phyloP scores from a whole-genome alignment of 2,797 vertebrate species.

The Micropoecilia bifurca region DNA sequence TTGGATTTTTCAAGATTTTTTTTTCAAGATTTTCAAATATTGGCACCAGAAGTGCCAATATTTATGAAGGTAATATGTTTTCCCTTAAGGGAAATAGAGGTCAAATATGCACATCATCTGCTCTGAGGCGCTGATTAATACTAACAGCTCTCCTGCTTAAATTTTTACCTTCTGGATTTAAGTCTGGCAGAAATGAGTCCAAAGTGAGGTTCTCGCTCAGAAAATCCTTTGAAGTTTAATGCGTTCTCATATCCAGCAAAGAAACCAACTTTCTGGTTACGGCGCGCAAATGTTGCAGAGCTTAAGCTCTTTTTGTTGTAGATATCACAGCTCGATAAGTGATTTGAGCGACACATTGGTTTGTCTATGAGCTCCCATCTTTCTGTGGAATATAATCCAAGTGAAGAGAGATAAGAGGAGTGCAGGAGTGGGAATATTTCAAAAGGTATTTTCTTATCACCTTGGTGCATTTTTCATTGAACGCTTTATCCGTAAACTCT shows the following conservation, averaged over 20 bases:
- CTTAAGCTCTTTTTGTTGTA: not conserved
- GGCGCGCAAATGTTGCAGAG: not conserved
- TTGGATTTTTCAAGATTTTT: not conserved
- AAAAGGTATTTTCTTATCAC: slow-evolving; percentile 26
- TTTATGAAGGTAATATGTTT: not conserved
- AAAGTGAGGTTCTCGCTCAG: slow-evolving; percentile 9
- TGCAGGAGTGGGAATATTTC: not conserved
- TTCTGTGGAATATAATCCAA: slow-evolving; percentile 11
- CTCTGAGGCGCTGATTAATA: slow-evolving; percentile 13
- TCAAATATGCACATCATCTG: slow-evolving; percentile 41
- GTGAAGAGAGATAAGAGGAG: not conserved
- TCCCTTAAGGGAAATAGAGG: slow-evolving; percentile 17
- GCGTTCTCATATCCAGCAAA: not conserved
- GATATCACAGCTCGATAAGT: not conserved
- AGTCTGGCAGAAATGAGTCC: slow-evolving; percentile 8
- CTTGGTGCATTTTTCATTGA: slow-evolving; percentile 18
- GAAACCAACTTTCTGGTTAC: not conserved
- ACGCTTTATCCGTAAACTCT: slow-evolving; percentile 13
- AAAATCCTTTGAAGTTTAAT: slow-evolving; percentile 7
- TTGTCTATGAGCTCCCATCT: not conserved
- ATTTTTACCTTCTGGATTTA: slow-evolving; percentile 3
- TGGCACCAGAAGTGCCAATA: not conserved
- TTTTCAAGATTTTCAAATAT: not conserved
- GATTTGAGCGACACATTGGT: slow-evolving; percentile 7
- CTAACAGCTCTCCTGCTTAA: not conserved